Evolutionary conservation across 2,113 vertebrate species (phyloP).

Genomic region (Hirundichthys speculiger): DNA sequence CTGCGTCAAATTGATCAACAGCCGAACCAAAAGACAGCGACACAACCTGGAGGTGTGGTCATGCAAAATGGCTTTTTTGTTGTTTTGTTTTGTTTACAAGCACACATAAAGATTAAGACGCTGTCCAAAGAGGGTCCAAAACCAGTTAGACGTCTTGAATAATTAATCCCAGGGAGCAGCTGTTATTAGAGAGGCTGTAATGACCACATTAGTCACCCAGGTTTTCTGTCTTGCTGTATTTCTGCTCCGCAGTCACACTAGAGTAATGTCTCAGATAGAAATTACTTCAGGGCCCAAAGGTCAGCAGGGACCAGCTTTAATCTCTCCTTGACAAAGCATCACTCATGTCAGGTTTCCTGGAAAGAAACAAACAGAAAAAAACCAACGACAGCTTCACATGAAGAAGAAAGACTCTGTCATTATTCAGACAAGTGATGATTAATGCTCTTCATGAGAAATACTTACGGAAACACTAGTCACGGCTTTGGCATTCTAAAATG

Average conservation of each 20-base stretch:
- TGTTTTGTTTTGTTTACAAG: no score
- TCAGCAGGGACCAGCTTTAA: slow-evolving; percentile 40
- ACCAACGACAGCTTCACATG: not conserved
- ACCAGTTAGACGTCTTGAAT: slow-evolving; percentile 47
- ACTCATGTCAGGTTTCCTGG: not conserved
- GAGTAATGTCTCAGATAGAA: slow-evolving; percentile 27
- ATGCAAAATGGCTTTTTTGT: no score
- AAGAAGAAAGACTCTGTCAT: not conserved
- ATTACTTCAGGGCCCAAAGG: slow-evolving; percentile 41
- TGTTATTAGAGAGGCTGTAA: slow-evolving; percentile 48
- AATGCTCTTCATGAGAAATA: not conserved
- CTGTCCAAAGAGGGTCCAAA: slow-evolving; percentile 22
- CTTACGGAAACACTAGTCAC: not conserved
- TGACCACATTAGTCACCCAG: slow-evolving; percentile 57
- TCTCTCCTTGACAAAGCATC: slow-evolving; percentile 12
- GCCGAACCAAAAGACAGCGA: no score
- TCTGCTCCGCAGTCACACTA: slow-evolving; percentile 35
- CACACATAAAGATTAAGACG: not conserved
- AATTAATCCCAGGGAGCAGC: slow-evolving; percentile 44
- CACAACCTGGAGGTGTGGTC: no score
- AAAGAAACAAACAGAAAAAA: no score
- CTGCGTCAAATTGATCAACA: no score
- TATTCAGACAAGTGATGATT: slow-evolving; percentile 7
- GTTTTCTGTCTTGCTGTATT: slow-evolving; percentile 27
- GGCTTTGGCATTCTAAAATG: slow-evolving; percentile 42